Evolutionary conservation across 2,113 vertebrate genomes (phyloP).

Genomic region (Plecotus auritus): DNA sequence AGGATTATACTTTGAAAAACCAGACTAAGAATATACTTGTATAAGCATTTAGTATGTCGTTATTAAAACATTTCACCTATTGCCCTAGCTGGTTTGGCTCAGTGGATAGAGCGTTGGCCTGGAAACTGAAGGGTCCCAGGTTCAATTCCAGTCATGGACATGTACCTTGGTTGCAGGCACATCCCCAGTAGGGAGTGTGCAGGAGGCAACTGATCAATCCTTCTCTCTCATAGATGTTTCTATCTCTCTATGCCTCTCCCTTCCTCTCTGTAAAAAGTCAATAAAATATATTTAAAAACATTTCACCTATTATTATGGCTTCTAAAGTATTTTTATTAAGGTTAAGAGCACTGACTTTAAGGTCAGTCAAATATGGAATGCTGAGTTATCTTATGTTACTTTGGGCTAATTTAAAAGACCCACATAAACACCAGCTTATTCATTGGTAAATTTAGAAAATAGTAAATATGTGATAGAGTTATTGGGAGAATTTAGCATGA

Average conservation of each 20-base stretch:
- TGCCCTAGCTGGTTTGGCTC: not conserved
- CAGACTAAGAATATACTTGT: not conserved
- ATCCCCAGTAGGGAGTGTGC: too few relatives aligned
- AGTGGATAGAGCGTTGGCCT: too few relatives aligned
- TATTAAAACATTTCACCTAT: not conserved
- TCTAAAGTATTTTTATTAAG: constrained; percentile 8
- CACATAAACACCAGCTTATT: not conserved
- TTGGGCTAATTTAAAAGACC: not conserved
- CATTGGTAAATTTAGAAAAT: not conserved
- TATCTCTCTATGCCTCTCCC: too few relatives aligned
- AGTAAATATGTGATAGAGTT: not conserved
- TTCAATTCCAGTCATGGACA: too few relatives aligned
- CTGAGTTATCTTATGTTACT: not conserved
- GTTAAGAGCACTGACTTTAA: not conserved
- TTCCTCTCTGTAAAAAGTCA: too few relatives aligned
- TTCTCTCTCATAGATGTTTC: too few relatives aligned
- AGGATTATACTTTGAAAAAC: not conserved
- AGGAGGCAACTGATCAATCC: too few relatives aligned
- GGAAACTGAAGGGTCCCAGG: too few relatives aligned
- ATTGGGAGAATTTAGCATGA: not conserved
- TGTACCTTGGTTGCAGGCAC: too few relatives aligned
- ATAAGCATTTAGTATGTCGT: not conserved
- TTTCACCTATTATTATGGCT: not conserved
- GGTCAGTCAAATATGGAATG: not conserved
- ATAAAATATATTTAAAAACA: not conserved